Conservation (phyloP, 2,113 vertebrate genomes). For the Gambusia affinis region DNA sequence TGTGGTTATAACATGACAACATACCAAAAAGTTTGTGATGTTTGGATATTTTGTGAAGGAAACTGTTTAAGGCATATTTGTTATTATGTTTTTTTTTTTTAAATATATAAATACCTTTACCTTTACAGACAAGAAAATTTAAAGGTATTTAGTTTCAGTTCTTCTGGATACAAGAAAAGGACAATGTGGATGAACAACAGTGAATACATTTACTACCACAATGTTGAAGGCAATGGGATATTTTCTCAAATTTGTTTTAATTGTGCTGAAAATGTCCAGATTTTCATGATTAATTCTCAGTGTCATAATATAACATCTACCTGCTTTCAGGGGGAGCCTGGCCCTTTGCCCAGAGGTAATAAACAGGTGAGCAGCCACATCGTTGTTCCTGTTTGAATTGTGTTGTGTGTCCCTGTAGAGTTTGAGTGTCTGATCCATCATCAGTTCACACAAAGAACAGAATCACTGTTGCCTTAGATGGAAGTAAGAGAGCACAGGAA, state of each 20-base stretch:
- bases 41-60: too few species aligned
- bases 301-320: background rate
- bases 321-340: background rate
- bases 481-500: conserved; percentile 12
- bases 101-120: too few species aligned
- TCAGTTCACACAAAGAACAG: conserved; percentile 42
- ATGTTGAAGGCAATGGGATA: background rate
- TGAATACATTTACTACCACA: background rate
- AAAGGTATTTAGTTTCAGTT: too few species aligned
- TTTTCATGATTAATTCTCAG: background rate
- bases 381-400: conserved; percentile 47
- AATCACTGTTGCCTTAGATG: conserved; percentile 26
- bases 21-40: too few species aligned
- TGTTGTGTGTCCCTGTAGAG: conserved; percentile 19
- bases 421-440: conserved; percentile 56
- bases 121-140: too few species aligned
- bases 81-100: too few species aligned
- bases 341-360: conserved; percentile 55
- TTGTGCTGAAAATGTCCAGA: background rate
- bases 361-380: conserved; percentile 52
- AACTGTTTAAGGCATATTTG: too few species aligned
- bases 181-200: background rate
- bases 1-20: too few species aligned
- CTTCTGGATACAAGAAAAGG: background rate
- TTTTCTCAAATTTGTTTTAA: background rate